Percentiles rank a stretch among this genome's conserved stretches.
Conservation (phyloP, 2,888 invertebrate species). For the Diarsia mendica region DNA sequence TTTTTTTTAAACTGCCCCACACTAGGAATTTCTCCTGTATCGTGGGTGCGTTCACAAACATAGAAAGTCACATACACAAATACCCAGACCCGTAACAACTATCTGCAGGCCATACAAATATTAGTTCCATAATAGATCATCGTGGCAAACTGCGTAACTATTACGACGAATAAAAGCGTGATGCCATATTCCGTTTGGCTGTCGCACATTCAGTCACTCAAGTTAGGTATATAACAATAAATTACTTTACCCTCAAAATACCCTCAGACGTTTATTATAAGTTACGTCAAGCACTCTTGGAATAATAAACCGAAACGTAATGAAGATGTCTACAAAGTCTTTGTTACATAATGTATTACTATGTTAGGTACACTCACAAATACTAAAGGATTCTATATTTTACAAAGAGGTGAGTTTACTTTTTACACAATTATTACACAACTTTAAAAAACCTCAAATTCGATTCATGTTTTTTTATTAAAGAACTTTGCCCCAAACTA, state of each 20-base stretch:
- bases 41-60: too few species aligned
- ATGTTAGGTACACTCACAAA: neutral
- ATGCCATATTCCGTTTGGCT: neutral
- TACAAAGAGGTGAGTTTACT: too few species aligned
- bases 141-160: too few species aligned
- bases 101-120: too few species aligned
- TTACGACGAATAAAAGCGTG: neutral
- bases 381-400: too few species aligned
- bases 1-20: too few species aligned
- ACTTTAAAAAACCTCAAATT: neutral
- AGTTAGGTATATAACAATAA: conserved; percentile 2
- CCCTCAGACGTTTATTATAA: conserved; percentile 31
- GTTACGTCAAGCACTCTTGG: conserved; percentile 20
- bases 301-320: conserved; percentile 35
- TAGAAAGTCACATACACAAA: too few species aligned
- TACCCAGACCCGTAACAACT: too few species aligned
- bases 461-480: neutral
- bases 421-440: neutral
- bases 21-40: too few species aligned
- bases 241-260: conserved; percentile 26
- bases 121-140: too few species aligned
- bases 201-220: neutral
- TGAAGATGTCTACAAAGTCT: conserved; percentile 38
- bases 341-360: conserved; percentile 19
- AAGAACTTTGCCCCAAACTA: neutral